phyloP scores from a whole-genome alignment of 2,113 vertebrate genomes.

The Grantiella picta region DNA sequence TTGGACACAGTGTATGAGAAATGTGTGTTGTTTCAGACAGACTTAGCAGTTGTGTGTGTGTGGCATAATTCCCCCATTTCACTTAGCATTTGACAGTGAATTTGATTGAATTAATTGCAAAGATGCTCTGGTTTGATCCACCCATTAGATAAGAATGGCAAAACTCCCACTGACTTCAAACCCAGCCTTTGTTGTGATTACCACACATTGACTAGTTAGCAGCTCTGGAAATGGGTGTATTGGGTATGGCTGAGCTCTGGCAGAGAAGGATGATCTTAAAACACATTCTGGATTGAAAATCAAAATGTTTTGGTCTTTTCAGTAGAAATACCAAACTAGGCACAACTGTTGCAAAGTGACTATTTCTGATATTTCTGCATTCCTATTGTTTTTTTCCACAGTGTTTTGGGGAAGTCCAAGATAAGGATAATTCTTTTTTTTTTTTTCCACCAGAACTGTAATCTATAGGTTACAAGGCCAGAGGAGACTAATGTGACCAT shows the following conservation, averaged over 20 bases:
- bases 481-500: background rate
- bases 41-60: background rate
- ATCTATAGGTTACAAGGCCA: background rate
- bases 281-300: background rate
- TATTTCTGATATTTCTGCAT: background rate
- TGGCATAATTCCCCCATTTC: background rate
- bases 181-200: background rate
- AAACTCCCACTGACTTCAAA: background rate
- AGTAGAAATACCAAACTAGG: background rate
- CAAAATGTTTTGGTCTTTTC: background rate
- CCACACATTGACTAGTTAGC: background rate
- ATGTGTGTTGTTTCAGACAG: background rate
- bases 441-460: background rate
- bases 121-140: background rate
- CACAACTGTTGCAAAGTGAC: background rate
- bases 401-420: background rate
- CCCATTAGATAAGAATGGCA: background rate
- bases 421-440: background rate
- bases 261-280: background rate
- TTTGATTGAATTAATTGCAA: background rate
- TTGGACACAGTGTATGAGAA: background rate
- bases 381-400: background rate
- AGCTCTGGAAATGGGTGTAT: background rate
- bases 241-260: background rate
- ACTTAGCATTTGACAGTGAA: background rate